Base-by-base conservation (phyloP, 2,797 vertebrate genomes). In the Peromyscus eremicus region DNA sequence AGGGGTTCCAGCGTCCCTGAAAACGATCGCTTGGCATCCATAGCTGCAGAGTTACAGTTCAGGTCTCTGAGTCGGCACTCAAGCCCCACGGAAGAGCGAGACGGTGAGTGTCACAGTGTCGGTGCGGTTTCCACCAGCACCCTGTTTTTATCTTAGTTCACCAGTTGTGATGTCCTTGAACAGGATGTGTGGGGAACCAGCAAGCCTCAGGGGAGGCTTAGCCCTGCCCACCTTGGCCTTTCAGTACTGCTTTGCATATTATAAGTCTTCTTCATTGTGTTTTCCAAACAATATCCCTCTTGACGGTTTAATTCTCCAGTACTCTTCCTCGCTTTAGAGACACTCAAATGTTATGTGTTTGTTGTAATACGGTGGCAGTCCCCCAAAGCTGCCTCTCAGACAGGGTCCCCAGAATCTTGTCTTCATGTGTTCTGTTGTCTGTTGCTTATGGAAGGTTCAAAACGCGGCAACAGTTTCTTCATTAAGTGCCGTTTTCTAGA, bases 31-130 rank as follows among this genome's bases (percentile, higher is more conserved):
- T 98, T 99, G 97, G 99, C 99, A 1, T 99, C 99, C 32, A 99
- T 99, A 94, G 99, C 99, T 70, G 99, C 99, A 10, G 99, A 99
- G 90, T 97, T 99, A 97, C 99, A 99, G 98, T 99, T 99, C 98
- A 99, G 99, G 98, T 99, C 99, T 62, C 99, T 99, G 95, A 99
- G 99, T 96, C 99, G 99, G 57, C 99, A 99, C 98, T 99, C 99
- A 73, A 99, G 99, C 97, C 99, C 99, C 93, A 99, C 99, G 0
- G 99, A 99, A 97, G 99, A 99, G 94, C 98, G 99, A 97, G 99
- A 99, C 95, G 99, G 99, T 99, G 95, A 98, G 97, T 98, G 89
- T 89, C 79, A 87, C n/a, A 32, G 25, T 5, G n/a, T 7, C 19
- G 0, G 0, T 21, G 19, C 12, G 0, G 17, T 1, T 9, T 6